Conservation (phyloP, 2,888 invertebrate genomes). For the Oeneis ivallda region DNA sequence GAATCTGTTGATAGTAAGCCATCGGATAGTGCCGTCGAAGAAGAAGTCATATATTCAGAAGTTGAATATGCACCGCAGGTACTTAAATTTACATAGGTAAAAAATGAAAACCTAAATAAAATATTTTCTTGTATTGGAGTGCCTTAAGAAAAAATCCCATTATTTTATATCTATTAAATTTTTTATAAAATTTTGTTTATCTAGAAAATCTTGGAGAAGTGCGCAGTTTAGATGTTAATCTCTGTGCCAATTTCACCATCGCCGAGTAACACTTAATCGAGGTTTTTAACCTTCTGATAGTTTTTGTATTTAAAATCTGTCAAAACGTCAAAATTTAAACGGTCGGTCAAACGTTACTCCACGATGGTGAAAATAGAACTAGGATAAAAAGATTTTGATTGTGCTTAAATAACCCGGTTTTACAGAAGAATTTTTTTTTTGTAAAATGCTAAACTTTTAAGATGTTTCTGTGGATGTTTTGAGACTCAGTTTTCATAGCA, state of each 20-base stretch:
- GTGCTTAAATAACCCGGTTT: background rate
- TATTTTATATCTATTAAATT: background rate
- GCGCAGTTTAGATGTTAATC: background rate
- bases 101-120: background rate
- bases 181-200: background rate
- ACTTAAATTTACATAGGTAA: slow-evolving; percentile 38
- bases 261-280: too few relatives aligned
- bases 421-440: background rate
- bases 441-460: background rate
- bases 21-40: slow-evolving; percentile 38
- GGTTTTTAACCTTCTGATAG: too few relatives aligned
- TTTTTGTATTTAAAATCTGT: too few relatives aligned
- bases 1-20: slow-evolving; percentile 37
- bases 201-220: background rate
- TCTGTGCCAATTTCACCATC: background rate
- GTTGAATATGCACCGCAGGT: slow-evolving; percentile 68
- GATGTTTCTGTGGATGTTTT: background rate
- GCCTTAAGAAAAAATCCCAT: background rate
- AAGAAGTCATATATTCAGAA: slow-evolving; percentile 70
- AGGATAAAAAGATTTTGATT: background rate
- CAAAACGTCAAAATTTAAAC: too few relatives aligned
- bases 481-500: background rate
- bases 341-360: too few relatives aligned
- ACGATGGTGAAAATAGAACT: too few relatives aligned
- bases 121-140: background rate